Conservation (phyloP, 2,113 vertebrate genomes). For the Cisticola juncidis region DNA sequence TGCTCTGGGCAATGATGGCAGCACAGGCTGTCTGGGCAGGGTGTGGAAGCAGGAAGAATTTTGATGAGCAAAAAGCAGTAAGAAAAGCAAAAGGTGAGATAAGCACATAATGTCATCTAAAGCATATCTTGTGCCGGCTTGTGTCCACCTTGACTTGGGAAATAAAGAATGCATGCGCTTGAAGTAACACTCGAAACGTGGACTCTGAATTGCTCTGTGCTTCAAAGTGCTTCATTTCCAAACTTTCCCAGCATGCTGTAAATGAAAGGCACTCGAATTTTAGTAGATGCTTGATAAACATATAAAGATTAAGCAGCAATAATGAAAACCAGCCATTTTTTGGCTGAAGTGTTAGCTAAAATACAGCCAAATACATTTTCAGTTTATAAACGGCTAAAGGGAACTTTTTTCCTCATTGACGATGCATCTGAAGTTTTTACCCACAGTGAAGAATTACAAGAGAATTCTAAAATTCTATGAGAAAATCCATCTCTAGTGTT, state of each 20-base stretch:
- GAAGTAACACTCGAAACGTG: neutral
- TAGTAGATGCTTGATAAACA: neutral
- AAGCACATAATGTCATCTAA: neutral
- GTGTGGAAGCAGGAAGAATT: neutral
- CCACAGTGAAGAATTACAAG: neutral
- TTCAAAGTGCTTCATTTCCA: neutral
- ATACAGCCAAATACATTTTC: neutral
- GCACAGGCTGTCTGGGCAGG: neutral
- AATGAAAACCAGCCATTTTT: neutral
- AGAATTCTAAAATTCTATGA: neutral
- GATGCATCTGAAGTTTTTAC: neutral
- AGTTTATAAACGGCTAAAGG: neutral
- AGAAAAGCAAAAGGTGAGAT: neutral
- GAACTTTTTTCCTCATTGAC: neutral
- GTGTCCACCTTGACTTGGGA: neutral
- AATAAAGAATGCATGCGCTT: neutral
- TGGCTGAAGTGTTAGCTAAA: neutral
- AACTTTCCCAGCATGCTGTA: neutral
- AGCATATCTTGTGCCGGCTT: neutral
- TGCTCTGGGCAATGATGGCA: neutral
- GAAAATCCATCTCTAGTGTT: neutral
- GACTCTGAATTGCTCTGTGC: neutral
- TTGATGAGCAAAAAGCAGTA: neutral
- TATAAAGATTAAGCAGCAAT: neutral
- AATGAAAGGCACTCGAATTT: neutral